Conservation (phyloP, 2,888 invertebrate genomes). For the Himalopsyche tibetana region DNA sequence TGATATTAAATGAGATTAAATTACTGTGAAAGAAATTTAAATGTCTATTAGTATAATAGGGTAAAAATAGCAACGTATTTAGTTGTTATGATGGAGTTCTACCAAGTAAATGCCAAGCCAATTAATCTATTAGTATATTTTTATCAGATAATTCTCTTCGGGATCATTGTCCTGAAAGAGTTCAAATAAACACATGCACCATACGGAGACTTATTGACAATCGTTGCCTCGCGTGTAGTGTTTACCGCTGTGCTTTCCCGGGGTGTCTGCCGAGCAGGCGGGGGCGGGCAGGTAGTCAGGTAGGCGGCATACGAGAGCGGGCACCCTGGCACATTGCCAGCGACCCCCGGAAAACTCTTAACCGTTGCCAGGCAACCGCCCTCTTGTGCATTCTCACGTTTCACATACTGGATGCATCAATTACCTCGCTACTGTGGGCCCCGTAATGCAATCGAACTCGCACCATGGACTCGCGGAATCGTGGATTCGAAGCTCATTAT, state of each 20-base stretch:
- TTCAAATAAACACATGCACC: slow-evolving; percentile 4
- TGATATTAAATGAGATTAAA: too few species aligned
- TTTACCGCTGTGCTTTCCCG: slow-evolving; percentile 48
- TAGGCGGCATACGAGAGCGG: background rate
- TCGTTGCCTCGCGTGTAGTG: slow-evolving; percentile 24
- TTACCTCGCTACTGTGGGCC: slow-evolving; percentile 41
- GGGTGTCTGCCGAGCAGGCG: slow-evolving; percentile 6
- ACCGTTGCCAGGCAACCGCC: slow-evolving; percentile 60
- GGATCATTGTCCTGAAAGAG: slow-evolving; percentile 16
- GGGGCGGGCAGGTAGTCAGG: slow-evolving; percentile 43
- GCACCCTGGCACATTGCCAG: slow-evolving; percentile 54
- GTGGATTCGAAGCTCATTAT: too few species aligned
- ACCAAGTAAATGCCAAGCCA: too few species aligned
- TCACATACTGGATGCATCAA: slow-evolving; percentile 60
- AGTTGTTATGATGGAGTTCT: too few species aligned
- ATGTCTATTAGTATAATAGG: too few species aligned
- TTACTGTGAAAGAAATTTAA: too few species aligned
- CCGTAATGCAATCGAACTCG: slow-evolving; percentile 28
- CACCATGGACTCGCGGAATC: too few species aligned
- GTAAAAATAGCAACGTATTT: too few species aligned
- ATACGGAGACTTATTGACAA: background rate
- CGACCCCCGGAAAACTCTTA: slow-evolving; percentile 53
- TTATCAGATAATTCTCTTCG: background rate
- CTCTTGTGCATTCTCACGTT: slow-evolving; percentile 61
- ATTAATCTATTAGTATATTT: background rate